These are phyloP conservation scores for Syngnathus typhle DNA, from an alignment of 2,113 vertebrate species.

Conservation along the genomic window DNA sequence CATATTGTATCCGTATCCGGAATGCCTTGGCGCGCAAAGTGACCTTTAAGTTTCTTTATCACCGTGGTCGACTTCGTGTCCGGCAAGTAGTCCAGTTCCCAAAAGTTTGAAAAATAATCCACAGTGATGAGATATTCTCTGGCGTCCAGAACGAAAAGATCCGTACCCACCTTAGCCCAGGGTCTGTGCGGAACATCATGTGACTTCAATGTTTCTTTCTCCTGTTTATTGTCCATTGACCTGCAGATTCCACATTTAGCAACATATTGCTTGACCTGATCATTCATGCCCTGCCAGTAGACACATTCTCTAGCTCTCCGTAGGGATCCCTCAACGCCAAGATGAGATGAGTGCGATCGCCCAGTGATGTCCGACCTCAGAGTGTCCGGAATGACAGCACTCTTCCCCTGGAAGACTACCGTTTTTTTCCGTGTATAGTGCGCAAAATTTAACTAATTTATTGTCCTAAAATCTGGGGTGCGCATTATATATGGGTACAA, in stretches of 20 bases:
- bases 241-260: background rate
- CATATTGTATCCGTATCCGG: too few species aligned
- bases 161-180: background rate
- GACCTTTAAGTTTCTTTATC: too few species aligned
- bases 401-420: too few species aligned
- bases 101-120: constrained; percentile 1
- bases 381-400: too few species aligned
- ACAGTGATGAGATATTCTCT: background rate
- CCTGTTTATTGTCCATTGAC: background rate
- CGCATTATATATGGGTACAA: too few species aligned
- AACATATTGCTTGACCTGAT: background rate
- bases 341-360: too few species aligned
- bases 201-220: background rate
- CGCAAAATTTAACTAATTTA: too few species aligned
- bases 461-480: too few species aligned
- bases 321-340: too few species aligned
- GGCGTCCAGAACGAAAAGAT: background rate
- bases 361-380: too few species aligned
- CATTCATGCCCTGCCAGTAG: background rate
- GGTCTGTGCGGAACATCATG: background rate
- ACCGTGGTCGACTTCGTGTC: background rate
- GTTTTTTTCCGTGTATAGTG: too few species aligned
- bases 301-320: background rate
- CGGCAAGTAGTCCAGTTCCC: background rate
- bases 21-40: too few species aligned